phyloP scores from a whole-genome alignment of 1,140 invertebrate species.

The Triops cancriformis region DNA sequence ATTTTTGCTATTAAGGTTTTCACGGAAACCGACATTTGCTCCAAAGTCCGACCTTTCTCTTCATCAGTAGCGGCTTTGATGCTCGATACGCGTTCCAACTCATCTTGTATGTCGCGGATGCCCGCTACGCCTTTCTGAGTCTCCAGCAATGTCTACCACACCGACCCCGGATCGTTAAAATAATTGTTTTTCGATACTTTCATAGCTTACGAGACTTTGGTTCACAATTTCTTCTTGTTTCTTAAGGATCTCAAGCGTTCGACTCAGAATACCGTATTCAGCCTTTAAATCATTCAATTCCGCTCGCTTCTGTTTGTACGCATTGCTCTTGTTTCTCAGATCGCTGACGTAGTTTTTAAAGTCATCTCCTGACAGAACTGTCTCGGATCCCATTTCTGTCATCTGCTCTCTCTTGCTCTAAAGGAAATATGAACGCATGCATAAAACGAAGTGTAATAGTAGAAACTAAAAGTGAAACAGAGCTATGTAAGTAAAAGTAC shows the following conservation, averaged over 20 bases:
- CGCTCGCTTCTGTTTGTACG: constrained; percentile 67
- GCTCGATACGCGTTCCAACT: constrained; percentile 48
- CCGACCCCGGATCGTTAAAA: neutral
- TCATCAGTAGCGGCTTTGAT: constrained; percentile 50
- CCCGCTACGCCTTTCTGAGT: constrained; percentile 44
- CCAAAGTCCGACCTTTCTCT: constrained; percentile 47
- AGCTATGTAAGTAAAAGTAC: no score
- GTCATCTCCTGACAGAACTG: constrained; percentile 66
- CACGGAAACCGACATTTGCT: constrained; percentile 50
- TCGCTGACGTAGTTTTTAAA: constrained; percentile 73
- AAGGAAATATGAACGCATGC: neutral
- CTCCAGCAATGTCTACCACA: constrained; percentile 36
- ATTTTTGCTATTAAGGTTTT: constrained; percentile 48
- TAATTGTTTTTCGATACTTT: no score
- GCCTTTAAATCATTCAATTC: constrained; percentile 62
- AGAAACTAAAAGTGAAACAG: neutral
- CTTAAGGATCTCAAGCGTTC: constrained; percentile 53
- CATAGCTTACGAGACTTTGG: constrained; percentile 39
- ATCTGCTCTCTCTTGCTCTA: constrained; percentile 44
- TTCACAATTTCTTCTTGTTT: constrained; percentile 42
- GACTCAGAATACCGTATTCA: constrained; percentile 53
- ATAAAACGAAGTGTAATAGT: neutral
- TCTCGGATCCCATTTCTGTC: constrained; percentile 46
- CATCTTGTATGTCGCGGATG: constrained; percentile 46
- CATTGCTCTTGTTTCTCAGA: constrained; percentile 62